phyloP scores from a whole-genome alignment of 2,888 invertebrate species.

The Thereva unica region DNA sequence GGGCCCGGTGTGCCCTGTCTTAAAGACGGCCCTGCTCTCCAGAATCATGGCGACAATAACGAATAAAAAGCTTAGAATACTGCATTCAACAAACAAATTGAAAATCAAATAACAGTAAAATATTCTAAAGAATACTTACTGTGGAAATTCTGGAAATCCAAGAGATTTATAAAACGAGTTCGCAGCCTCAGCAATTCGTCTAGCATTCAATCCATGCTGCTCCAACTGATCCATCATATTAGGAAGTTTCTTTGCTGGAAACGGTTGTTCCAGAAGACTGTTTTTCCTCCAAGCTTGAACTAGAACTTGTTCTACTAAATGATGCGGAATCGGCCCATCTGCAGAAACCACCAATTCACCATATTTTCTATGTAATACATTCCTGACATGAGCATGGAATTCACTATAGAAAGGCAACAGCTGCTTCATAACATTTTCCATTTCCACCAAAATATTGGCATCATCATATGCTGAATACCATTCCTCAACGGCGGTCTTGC shows the following conservation, averaged over 20 bases:
- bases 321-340: slow-evolving; percentile 75
- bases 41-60: no score
- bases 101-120: no score
- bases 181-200: slow-evolving; percentile 49
- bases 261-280: slow-evolving; percentile 67
- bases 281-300: slow-evolving; percentile 52
- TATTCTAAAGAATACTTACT: not conserved
- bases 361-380: slow-evolving; percentile 70
- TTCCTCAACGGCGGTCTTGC: slow-evolving; percentile 45
- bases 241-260: slow-evolving; percentile 68
- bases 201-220: slow-evolving; percentile 47
- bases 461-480: slow-evolving; percentile 52
- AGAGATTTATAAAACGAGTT: slow-evolving; percentile 53
- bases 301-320: slow-evolving; percentile 66
- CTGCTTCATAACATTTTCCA: slow-evolving; percentile 63
- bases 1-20: no score
- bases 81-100: no score
- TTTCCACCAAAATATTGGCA: slow-evolving; percentile 50
- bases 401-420: slow-evolving; percentile 81
- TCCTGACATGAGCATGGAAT: slow-evolving; percentile 79
- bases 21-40: no score
- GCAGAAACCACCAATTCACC: slow-evolving; percentile 65
- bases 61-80: no score
- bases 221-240: slow-evolving; percentile 66
- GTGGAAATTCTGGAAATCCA: slow-evolving; percentile 43